Base-by-base conservation (phyloP, 2,888 invertebrate species). In the Andrena hattorfiana region DNA sequence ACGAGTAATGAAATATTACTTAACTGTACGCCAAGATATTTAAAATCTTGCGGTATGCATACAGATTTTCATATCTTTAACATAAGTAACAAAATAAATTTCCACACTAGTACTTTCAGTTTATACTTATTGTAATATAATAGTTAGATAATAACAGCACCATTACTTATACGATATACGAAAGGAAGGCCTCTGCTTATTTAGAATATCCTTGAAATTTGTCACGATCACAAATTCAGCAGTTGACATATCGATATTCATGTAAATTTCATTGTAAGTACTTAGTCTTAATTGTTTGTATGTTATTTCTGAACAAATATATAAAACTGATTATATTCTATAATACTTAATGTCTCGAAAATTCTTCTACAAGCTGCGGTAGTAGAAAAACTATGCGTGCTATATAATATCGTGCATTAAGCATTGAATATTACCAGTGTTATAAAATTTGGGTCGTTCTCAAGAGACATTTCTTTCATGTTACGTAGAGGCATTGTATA, bases 401-500 rank as follows among this genome's bases (percentile, higher is more conserved):
- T 16, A 62, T 8, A 30, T 42, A 66, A 59, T 32, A 13, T 49
- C 70, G 10, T 35, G 28, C 26, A 16, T 8, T 16, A 10, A 71
- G 63, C 20, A n/a, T n/a, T 35, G 0, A 42, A 73, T 42, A 69
- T 63, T 49, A 26, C 10, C 16, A 23, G 30, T 7, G 26, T 66
- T 28, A 48, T 54, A 71, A 26, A 62, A 71, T 67, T 67, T 49
- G 2, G 20, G 35, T 8, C 2, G 8, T 64, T 4, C 56, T 28
- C 30, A 68, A 78, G 20, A 60, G 10, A 16, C 64, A 74, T 28
- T 85, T 56, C 30, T 77, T 23, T 26, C 51, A n/a, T 69, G 54
- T 66, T 67, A 68, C 56, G 59, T 73, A 70, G 67, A 60, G 42
- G n/a, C 68, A 66, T 68, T 60, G 56, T 16, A 70, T 86, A 88